A percentile compares a stretch with the other conserved stretches of the same genome.
Evolutionary conservation across 2,888 invertebrate species (phyloP).

Genomic region (Xestia c-nigrum): DNA sequence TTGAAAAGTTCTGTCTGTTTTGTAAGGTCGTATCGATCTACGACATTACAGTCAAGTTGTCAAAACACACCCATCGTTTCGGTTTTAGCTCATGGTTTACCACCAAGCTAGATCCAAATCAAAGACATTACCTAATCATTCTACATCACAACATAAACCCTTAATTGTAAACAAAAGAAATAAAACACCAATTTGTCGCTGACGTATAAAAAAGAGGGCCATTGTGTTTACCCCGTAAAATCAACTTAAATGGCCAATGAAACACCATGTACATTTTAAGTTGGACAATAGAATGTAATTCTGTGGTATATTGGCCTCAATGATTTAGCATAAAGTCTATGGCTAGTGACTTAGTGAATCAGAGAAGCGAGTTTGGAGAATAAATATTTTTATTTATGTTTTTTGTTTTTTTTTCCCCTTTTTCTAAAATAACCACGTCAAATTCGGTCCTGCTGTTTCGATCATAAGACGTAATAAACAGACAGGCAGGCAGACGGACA

Average conservation of each 20-base stretch:
- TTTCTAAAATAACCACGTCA: no score
- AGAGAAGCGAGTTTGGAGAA: conserved; percentile 59
- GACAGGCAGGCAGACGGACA: no score
- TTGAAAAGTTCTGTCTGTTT: background rate
- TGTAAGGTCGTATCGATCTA: background rate
- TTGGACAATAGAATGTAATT: conserved; percentile 85
- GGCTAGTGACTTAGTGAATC: conserved; percentile 47
- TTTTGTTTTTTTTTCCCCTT: no score
- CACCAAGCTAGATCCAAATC: background rate
- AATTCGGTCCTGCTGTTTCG: no score
- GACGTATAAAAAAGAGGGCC: conserved; percentile 49
- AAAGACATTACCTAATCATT: background rate
- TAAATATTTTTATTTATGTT: no score
- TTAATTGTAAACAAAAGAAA: conserved; percentile 29
- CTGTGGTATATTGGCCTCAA: conserved; percentile 80
- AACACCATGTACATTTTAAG: conserved; percentile 82
- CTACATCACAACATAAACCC: background rate
- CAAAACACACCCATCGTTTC: background rate
- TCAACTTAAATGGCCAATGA: conserved; percentile 70
- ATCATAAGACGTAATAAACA: no score
- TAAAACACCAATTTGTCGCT: conserved; percentile 45
- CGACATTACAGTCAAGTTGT: background rate
- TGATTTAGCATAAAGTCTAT: conserved; percentile 84
- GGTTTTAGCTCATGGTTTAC: background rate
- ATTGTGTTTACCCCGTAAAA: conserved; percentile 50